Evolutionary conservation across 2,113 vertebrate genomes (phyloP).

Genomic region (Martes martes): DNA sequence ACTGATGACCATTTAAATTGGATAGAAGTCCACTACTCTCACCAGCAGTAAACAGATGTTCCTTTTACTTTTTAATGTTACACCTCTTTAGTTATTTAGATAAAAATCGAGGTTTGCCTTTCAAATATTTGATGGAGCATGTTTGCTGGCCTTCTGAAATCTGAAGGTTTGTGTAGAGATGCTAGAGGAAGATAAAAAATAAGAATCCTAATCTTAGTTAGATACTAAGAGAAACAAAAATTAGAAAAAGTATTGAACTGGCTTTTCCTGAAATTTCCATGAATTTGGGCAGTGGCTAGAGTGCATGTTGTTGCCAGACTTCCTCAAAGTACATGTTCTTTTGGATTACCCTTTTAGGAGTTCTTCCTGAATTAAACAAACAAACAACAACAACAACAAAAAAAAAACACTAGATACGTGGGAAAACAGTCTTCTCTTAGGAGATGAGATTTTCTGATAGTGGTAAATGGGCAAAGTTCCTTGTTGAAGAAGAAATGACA

Average conservation of each 20-base stretch:
- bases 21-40: neutral
- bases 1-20: neutral
- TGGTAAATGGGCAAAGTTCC: constrained; percentile 72
- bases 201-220: neutral
- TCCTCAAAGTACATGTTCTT: neutral
- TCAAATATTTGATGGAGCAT: neutral
- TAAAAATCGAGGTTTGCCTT: neutral
- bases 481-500: constrained; percentile 74
- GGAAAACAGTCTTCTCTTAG: constrained; percentile 53
- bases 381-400: neutral
- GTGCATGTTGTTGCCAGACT: neutral
- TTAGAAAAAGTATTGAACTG: neutral
- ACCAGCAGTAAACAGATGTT: neutral
- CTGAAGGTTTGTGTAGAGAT: neutral
- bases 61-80: neutral
- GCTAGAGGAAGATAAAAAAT: neutral
- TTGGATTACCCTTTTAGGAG: neutral
- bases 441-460: constrained; percentile 72
- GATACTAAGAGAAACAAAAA: neutral
- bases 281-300: neutral
- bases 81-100: neutral
- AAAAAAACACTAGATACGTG: neutral
- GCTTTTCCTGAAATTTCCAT: neutral
- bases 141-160: neutral
- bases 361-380: neutral